Base-by-base conservation (phyloP, 2,797 vertebrate genomes). In the Pogoniulus pusillus region DNA sequence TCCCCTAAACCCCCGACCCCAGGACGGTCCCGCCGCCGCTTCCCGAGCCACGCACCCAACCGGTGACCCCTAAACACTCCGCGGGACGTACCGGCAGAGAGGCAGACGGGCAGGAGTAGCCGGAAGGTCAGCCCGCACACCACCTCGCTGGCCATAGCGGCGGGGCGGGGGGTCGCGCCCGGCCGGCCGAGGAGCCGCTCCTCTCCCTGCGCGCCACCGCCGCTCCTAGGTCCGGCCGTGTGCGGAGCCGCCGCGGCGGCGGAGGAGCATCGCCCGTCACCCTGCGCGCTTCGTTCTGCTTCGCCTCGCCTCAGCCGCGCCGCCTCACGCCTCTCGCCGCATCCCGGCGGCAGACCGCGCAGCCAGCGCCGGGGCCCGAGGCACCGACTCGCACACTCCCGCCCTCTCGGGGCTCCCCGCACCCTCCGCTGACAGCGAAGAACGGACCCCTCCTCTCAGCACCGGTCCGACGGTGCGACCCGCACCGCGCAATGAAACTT, bases 111-210 rank as follows among this genome's bases (percentile, higher is more conserved):
- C 89, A 99, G 98, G 92, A 99, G 98, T 64, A 99, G 96, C 95
- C 99, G 98, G 98, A 99, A 99, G 97, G 98, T 96, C 93, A 99
- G 97, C 77, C 99, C 99, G 96, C 99, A 99, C 96, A 98, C 98
- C 96, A 99, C 98, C 96, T 99, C 98, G 69, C 98, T 99, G 96
- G 98, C 99, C 99, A 99, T 99, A 91, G 95, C 97, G 73, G 96
- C 92, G 81, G 41, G 54, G 68, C 77, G 89, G 59, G 45, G 85
- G 80, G 79, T 16, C 51, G 51, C 14, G 14, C 78, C 73, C 91
- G 87, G 79, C 87, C 76, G 60, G 62, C 68, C 83, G 62, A 39
- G 26, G 68, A 89, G 79, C 76, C 30, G 82, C 68, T 79, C 88
- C 54, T 89, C 55, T 89, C 55, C 70, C 54, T 87, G 91, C 74